These are phyloP conservation scores for Nothoprocta perdicaria DNA, from an alignment of 2,113 vertebrate genomes.

Conservation along the genomic window DNA sequence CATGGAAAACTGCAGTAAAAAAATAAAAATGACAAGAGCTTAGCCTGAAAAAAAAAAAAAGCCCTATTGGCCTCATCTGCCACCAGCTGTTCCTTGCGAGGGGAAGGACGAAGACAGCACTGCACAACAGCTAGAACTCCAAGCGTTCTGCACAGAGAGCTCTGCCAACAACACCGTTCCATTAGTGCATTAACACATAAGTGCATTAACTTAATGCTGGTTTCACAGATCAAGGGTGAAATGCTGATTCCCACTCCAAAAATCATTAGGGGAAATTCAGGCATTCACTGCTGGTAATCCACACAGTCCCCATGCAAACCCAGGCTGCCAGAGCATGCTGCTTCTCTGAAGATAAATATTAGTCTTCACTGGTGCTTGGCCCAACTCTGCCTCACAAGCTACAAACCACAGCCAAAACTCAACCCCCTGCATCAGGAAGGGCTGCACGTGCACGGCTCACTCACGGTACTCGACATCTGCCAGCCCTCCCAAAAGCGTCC, in stretches of 20 bases:
- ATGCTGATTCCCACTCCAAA: not conserved
- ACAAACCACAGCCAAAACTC: not conserved
- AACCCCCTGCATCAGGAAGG: rapidly evolving
- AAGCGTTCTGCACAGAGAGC: not conserved
- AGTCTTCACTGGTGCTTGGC: rapidly evolving
- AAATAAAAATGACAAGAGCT: not conserved
- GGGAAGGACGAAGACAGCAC: not conserved
- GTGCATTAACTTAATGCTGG: not conserved
- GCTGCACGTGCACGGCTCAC: not conserved
- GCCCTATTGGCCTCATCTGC: not conserved
- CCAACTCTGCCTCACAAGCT: not conserved
- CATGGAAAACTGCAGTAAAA: not conserved
- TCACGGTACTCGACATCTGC: rapidly evolving
- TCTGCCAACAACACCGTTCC: not conserved
- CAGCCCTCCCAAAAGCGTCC: not conserved
- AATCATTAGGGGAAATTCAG: not conserved
- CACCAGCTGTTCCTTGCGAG: not conserved
- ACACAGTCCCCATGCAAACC: rapidly evolving
- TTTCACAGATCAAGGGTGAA: not conserved
- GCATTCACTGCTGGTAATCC: not conserved
- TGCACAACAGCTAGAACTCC: not conserved
- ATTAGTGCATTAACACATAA: not conserved
- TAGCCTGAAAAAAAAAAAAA: not conserved
- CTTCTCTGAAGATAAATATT: not conserved
- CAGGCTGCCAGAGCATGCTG: not conserved